Evolutionary conservation across 2,113 vertebrate species (phyloP), one percentile per base, ranked within the genome.

Genomic region (Toxotes jaculatrix): DNA sequence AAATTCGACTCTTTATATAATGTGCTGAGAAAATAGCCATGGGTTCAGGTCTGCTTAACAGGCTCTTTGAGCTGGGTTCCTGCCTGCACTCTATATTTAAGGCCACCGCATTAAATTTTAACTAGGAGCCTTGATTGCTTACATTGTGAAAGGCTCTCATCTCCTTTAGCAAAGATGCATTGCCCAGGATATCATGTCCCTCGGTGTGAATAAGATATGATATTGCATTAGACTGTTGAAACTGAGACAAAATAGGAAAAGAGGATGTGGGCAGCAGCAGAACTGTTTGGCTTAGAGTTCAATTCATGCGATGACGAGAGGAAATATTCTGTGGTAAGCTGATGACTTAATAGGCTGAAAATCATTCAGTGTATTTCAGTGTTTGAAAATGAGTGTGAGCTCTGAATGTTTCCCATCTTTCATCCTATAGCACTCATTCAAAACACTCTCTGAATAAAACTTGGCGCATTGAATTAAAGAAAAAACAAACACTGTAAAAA

Each of bases 171-270:
- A 72, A 89, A 89, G 83, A 88, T 66, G 86, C 76, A 55, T 70
- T 21, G 40, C 40, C 62, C 82, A 66, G 82, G 86, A 85, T 86
- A 86, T 88, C 84, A 49, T 74, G 69, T 87, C 59, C 74, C 83
- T 42, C 2, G 23, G 63, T 72, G 88, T 92, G 91, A 93, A 91
- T 92, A 90, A 84, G 80, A 86, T 40, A 90, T 77, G 78, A 90
- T 87, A 79, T 57, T 72, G 27, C 78, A 38, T 31, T 59, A 68
- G 59, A 59, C 79, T 57, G 53, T 66, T 86, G 85, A 87, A 90
- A 88, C 57, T 31, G 69, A 87, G 70, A 83, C 63, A 45, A 61
- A 57, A 76, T n/a, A 42, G 21, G 32, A 77, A 49, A 77, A 38
- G 81, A 56, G 63, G 85, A 90, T 49, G 82, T 83, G 57, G 74